Evolutionary conservation across 1,140 invertebrate genomes (phyloP).

Genomic region (Procambarus virginalis): DNA sequence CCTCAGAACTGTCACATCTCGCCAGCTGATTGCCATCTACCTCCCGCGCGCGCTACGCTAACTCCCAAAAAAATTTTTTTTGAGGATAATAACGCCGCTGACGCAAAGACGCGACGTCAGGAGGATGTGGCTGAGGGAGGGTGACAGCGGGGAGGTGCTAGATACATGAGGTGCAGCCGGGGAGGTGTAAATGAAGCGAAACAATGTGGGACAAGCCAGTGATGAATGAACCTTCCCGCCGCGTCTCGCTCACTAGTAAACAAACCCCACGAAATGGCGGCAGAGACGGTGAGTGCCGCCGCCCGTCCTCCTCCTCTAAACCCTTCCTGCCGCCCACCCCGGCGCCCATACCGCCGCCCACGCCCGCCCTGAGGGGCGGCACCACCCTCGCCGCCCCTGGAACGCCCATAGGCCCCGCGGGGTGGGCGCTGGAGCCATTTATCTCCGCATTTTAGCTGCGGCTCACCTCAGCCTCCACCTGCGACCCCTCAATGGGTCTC

Average conservation of each 20-base stretch:
- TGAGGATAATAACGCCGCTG: neutral
- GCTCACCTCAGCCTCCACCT: no score
- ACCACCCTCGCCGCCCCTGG: no score
- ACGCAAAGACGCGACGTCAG: no score
- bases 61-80: no score
- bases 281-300: slow-evolving; percentile 17
- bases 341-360: neutral
- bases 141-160: no score
- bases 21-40: slow-evolving; percentile 39
- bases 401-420: no score
- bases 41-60: slow-evolving; percentile 13
- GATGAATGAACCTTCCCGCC: neutral
- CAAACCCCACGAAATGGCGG: slow-evolving; percentile 43
- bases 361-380: neutral
- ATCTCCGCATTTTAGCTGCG: no score
- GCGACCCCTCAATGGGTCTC: no score
- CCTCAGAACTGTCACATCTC: slow-evolving; percentile 27
- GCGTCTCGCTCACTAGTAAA: neutral
- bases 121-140: no score
- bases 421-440: no score
- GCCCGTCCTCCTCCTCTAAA: neutral
- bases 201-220: neutral
- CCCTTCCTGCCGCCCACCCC: neutral
- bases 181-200: neutral
- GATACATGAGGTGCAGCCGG: no score